Evolutionary conservation across 2,888 invertebrate species (phyloP).

Genomic region (Drosophila neonasuta): DNA sequence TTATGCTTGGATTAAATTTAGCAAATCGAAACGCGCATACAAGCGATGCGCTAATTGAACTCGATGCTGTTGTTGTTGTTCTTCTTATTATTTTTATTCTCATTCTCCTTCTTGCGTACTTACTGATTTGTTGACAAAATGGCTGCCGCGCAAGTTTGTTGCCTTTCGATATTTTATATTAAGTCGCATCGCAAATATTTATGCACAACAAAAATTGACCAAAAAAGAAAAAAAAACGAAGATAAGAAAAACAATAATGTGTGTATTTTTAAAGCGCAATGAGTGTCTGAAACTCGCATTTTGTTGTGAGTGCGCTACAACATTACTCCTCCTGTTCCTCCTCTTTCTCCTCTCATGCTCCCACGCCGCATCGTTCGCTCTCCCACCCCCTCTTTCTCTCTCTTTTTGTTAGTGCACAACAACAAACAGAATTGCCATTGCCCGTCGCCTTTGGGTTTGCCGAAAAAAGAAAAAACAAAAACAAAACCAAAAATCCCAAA

Average conservation of each 20-base stretch:
- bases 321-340: slow-evolving; percentile 4
- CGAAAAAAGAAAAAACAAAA: slow-evolving; percentile 8
- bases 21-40: slow-evolving; percentile 70
- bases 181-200: slow-evolving; percentile 62
- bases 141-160: slow-evolving; percentile 48
- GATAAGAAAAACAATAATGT: slow-evolving; percentile 20
- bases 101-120: background rate
- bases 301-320: slow-evolving; percentile 8
- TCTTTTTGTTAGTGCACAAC: slow-evolving; percentile 1
- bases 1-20: slow-evolving; percentile 76
- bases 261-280: slow-evolving; percentile 54
- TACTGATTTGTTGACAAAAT: slow-evolving; percentile 53
- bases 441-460: slow-evolving; percentile 16
- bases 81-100: slow-evolving; percentile 1
- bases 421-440: slow-evolving; percentile 16
- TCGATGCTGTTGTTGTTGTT: slow-evolving; percentile 30
- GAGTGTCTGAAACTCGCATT: slow-evolving; percentile 28
- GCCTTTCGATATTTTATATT: slow-evolving; percentile 58
- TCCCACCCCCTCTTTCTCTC: background rate
- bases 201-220: slow-evolving; percentile 36
- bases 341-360: background rate
- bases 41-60: slow-evolving; percentile 71
- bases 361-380: background rate
- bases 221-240: slow-evolving; percentile 5
- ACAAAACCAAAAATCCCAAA: slow-evolving; percentile 19